Percentiles rank a stretch among this genome's conserved stretches.
These are phyloP conservation scores for Drosophila obscura DNA, from an alignment of 1,140 invertebrate genomes.

Conservation along the genomic window DNA sequence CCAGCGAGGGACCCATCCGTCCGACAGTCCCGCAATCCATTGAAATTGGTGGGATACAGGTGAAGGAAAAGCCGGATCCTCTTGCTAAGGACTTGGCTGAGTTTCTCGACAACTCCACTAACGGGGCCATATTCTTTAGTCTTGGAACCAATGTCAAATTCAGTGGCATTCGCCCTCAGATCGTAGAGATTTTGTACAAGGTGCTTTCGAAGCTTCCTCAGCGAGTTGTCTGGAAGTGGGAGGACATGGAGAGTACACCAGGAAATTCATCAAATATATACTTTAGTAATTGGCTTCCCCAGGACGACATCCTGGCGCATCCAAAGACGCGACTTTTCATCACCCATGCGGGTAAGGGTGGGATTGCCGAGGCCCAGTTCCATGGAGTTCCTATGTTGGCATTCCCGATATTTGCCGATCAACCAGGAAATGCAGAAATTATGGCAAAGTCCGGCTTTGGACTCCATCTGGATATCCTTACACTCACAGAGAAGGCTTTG, in stretches of 20 bases:
- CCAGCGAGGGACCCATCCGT: constrained; percentile 73
- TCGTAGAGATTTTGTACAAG: constrained; percentile 82
- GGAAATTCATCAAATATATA: constrained; percentile 87
- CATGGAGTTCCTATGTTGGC: constrained; percentile 89
- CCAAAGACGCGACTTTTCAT: constrained; percentile 88
- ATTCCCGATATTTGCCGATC: constrained; percentile 88
- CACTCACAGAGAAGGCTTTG: constrained; percentile 82
- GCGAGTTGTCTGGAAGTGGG: constrained; percentile 87
- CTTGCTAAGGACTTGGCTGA: constrained; percentile 84
- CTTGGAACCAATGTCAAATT: constrained; percentile 85
- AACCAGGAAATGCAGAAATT: constrained; percentile 85
- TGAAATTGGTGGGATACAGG: constrained; percentile 84
- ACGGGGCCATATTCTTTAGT: constrained; percentile 87
- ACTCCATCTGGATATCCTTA: constrained; percentile 71
- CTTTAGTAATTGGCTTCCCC: constrained; percentile 88
- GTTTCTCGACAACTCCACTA: constrained; percentile 84
- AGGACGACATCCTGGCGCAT: constrained; percentile 88
- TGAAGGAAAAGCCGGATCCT: constrained; percentile 70
- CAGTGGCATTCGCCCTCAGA: constrained; percentile 79
- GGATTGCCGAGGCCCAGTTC: constrained; percentile 89
- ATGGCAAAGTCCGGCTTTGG: constrained; percentile 84
- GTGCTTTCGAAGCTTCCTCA: constrained; percentile 85
- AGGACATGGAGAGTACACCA: constrained; percentile 85
- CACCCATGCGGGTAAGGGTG: constrained; percentile 89
- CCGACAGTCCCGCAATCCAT: constrained; percentile 82